phyloP scores from a whole-genome alignment of 64 coral and sea anemone genomes.

The Dendronephthya gigantea region DNA sequence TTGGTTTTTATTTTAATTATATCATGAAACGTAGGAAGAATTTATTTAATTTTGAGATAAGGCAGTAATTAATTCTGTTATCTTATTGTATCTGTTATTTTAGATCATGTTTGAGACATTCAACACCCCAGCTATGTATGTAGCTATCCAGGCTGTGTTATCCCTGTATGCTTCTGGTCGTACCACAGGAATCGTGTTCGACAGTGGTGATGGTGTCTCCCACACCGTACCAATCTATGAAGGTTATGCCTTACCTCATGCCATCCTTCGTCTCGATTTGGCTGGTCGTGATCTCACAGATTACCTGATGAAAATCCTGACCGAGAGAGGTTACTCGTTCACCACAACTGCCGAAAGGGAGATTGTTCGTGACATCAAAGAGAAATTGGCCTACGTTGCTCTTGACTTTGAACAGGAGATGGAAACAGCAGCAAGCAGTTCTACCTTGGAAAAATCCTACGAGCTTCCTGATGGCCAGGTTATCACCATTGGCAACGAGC shows the following conservation, averaged over 20 bases:
- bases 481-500: constrained; percentile 10
- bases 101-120: constrained; percentile 15
- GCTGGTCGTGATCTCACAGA: constrained; percentile 6
- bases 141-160: constrained; percentile 2
- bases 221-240: constrained; percentile 20
- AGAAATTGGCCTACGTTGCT: background rate
- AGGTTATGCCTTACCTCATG: constrained; percentile 19
- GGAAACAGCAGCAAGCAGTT: background rate
- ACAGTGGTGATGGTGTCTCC: constrained; percentile 19
- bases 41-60: no score
- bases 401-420: constrained; percentile 1
- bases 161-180: constrained; percentile 19
- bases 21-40: no score
- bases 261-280: constrained; percentile 15
- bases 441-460: background rate
- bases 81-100: no score
- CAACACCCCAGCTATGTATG: constrained; percentile 14
- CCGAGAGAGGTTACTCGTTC: constrained; percentile 10
- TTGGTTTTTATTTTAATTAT: no score
- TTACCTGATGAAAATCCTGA: constrained; percentile 4
- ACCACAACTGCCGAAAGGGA: constrained; percentile 14
- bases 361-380: constrained; percentile 6
- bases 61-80: no score
- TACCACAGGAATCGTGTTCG: constrained; percentile 10
- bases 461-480: constrained; percentile 5